Evolutionary conservation across 2,113 vertebrate species (phyloP).

Genomic region (Psilopsiagon aurifrons): DNA sequence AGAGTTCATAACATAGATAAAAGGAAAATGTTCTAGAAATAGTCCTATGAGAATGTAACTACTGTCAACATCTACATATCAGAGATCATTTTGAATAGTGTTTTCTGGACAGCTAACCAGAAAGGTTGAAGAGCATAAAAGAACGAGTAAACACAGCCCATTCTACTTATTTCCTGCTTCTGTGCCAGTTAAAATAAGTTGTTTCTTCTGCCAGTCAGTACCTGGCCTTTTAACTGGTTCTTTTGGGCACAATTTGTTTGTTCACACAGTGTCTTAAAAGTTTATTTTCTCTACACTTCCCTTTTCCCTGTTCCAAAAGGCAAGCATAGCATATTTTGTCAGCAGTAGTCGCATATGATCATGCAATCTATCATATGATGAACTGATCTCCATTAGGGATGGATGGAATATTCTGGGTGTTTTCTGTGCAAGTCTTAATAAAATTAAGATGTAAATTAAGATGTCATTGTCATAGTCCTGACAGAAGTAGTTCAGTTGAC

Average conservation of each 20-base stretch:
- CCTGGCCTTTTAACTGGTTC: background rate
- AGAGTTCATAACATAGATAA: background rate
- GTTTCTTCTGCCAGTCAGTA: background rate
- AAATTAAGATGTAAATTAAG: background rate
- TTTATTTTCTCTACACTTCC: background rate
- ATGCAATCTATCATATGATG: background rate
- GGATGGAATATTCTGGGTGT: background rate
- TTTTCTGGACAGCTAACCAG: background rate
- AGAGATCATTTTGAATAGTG: background rate
- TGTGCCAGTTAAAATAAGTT: background rate
- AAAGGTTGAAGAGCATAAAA: background rate
- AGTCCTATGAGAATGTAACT: background rate
- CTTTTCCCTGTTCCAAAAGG: background rate
- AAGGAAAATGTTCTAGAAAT: background rate
- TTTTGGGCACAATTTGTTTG: background rate
- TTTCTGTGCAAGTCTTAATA: background rate
- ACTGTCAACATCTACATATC: background rate
- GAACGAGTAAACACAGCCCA: background rate
- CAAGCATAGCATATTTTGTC: background rate
- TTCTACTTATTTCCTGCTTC: background rate
- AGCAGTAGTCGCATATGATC: background rate
- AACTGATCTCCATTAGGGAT: background rate
- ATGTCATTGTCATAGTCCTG: background rate
- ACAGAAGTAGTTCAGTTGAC: background rate
- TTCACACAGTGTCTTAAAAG: background rate